These are phyloP conservation scores for Aphidius gifuensis DNA, from an alignment of 1,140 invertebrate species.

Conservation along the genomic window DNA sequence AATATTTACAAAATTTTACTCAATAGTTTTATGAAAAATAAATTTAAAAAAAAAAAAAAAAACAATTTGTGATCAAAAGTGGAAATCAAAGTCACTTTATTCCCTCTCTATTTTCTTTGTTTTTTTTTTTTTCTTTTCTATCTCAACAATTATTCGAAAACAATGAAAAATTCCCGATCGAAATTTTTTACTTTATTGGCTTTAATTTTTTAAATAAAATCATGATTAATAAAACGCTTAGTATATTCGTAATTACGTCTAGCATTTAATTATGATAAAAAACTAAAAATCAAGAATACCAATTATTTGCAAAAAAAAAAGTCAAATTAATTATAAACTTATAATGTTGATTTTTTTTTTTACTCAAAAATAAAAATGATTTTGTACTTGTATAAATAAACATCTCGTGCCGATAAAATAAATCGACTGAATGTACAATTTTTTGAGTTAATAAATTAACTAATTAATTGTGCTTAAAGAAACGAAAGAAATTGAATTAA, in stretches of 20 bases:
- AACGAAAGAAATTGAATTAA: conserved; percentile 40
- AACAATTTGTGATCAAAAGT: too few relatives aligned
- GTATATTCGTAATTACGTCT: conserved; percentile 20
- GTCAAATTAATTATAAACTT: conserved; percentile 44
- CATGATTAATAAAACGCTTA: conserved; percentile 19
- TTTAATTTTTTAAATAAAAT: conserved; percentile 11
- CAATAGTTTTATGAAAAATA: too few relatives aligned
- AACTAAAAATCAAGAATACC: conserved; percentile 16
- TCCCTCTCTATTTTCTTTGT: too few relatives aligned
- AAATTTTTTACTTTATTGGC: too few relatives aligned
- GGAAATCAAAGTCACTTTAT: too few relatives aligned
- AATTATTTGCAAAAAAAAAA: conserved; percentile 28
- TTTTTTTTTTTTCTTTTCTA: too few relatives aligned
- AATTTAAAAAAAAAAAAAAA: too few relatives aligned
- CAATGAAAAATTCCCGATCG: too few relatives aligned
- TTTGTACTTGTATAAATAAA: conserved; percentile 51
- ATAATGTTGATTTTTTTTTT: too few relatives aligned
- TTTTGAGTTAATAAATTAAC: conserved; percentile 18
- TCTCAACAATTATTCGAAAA: too few relatives aligned
- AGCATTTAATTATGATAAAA: conserved; percentile 18
- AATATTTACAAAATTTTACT: too few relatives aligned
- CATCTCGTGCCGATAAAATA: conserved; percentile 15
- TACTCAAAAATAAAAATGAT: conserved; percentile 41
- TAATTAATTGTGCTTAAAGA: background rate
- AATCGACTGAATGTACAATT: conserved; percentile 30